These are phyloP conservation scores for Thalassoma bifasciatum DNA, from an alignment of 2,113 vertebrate species.

Conservation along the genomic window DNA sequence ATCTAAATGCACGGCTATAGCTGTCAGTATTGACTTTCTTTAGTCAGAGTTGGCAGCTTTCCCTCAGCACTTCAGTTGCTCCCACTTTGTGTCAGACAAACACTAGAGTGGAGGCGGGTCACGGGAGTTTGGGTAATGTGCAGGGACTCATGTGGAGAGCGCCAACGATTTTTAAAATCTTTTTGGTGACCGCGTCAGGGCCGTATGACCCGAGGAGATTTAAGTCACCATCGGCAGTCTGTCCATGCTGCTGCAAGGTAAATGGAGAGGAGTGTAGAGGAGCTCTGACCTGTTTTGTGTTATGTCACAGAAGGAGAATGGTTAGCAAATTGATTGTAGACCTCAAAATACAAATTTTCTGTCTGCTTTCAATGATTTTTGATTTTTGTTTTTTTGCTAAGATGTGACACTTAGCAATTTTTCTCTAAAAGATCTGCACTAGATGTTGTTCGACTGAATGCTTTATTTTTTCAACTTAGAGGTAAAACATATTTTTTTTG, in stretches of 20 bases:
- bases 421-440: not conserved
- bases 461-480: slow-evolving; percentile 36
- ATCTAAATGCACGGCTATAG: slow-evolving; percentile 55
- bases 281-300: slow-evolving; percentile 63
- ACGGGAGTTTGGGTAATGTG: slow-evolving; percentile 63
- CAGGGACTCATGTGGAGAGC: slow-evolving; percentile 46
- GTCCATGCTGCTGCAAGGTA: slow-evolving; percentile 79
- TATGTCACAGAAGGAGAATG: slow-evolving; percentile 17
- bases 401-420: slow-evolving; percentile 16
- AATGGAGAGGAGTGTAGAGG: slow-evolving; percentile 57
- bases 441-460: no score
- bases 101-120: slow-evolving; percentile 43
- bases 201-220: slow-evolving; percentile 70
- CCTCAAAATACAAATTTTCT: not conserved
- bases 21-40: slow-evolving; percentile 57
- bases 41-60: slow-evolving; percentile 36
- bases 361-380: not conserved
- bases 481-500: slow-evolving; percentile 31
- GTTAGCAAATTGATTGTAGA: not conserved
- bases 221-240: slow-evolving; percentile 70
- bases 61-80: slow-evolving; percentile 32
- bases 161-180: slow-evolving; percentile 60
- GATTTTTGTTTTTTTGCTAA: slow-evolving; percentile 27
- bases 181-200: slow-evolving; percentile 60
- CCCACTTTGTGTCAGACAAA: slow-evolving; percentile 48